Base-by-base conservation (phyloP, 2,888 invertebrate species). In the Agrotis segetum region DNA sequence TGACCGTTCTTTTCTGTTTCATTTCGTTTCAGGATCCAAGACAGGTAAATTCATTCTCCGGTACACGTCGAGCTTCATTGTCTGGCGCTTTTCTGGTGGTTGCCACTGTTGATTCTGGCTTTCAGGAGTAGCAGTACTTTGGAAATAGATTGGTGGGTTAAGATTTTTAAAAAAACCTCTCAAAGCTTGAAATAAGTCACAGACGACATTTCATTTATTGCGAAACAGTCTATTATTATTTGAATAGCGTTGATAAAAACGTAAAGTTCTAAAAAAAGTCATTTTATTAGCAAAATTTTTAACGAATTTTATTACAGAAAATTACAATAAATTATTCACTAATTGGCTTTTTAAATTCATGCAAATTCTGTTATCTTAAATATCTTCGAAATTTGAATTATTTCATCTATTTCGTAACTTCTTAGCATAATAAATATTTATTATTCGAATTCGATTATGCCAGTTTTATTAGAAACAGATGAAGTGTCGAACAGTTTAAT, bases 291-390 rank as follows among this genome's bases (percentile, higher is more conserved):
- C 16, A 21, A 62, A 40, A 55, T 47, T 69, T 62, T 53, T 49
- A 46, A 67, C 14, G 34, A 63, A 71, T 44, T 74, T 78, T 68
- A 78, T 77, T 68, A 56, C 21, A 19, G 19, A 11, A 24, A 71
- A 68, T 72, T 50, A 19, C n/a, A 73, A 84, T 83, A 82, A 77
- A 70, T 77, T 74, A 64, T n/a, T 2, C 13, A 34, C 34, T 77
- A 67, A 80, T 82, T 80, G 67, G 47, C 60, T 68, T 59, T 74
- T 73, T 67, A 77, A 72, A 75, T 67, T 75, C 50, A 75, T 74
- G 67, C 61, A 62, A 81, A 79, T 74, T 66, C 40, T 50, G 67
- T 71, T 81, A 81, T 75, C 47, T 53, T 47, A 81, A 72, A 71
- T 61, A 67, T 74, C 52, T 52, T 68, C 19, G 55, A 77, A 71